Base-by-base conservation (phyloP, 2,113 vertebrate genomes). In the Cairina moschata region DNA sequence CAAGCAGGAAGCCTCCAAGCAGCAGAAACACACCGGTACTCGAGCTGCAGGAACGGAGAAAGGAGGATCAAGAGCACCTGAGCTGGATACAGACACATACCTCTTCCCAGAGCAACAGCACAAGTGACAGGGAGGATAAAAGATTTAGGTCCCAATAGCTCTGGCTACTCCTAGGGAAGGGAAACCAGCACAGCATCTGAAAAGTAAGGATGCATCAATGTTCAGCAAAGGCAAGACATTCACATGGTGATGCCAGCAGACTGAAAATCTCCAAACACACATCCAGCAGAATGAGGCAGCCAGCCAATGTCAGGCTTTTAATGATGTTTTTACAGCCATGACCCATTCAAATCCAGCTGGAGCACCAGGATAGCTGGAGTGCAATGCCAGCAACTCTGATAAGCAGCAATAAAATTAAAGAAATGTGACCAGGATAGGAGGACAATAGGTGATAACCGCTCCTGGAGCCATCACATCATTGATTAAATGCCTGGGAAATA, bases 1-100 rank as follows among this genome's bases (percentile, higher is more conserved):
- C 2, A 1, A 66, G n/a, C 46, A 77, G 59, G 26, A 25, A 17
- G 46, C 42, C 77, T 84, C 34, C 82, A 62, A 68, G 77, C 6
- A 56, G 28, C 59, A 88, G 76, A 77, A 67, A 54, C 21, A 29
- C 4, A 15, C 8, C 23, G 14, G 31, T 11, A 13, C 16, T 3
- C 4, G 17, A 56, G 40, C 28, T 56, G 50, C 2, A 2, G 52
- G 25, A 86, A 77, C 0, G 0, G 16, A 34, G 32, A 76, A 72
- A 28, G 26, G 16, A 44, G 28, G 17, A 46, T 20, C 5, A 48
- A 48, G 18, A 65, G 65, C 58, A 74, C 22, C 40, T 40, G 17
- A 31, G 52, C 77, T 16, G 60, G 73, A 52, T 48, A 63, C 0
- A 6, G 86, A 69, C 67, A 74, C 54, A 44, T 5, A 12, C 1